phyloP scores from a whole-genome alignment of 2,888 invertebrate species.

The Nephrotoma appendiculata region DNA sequence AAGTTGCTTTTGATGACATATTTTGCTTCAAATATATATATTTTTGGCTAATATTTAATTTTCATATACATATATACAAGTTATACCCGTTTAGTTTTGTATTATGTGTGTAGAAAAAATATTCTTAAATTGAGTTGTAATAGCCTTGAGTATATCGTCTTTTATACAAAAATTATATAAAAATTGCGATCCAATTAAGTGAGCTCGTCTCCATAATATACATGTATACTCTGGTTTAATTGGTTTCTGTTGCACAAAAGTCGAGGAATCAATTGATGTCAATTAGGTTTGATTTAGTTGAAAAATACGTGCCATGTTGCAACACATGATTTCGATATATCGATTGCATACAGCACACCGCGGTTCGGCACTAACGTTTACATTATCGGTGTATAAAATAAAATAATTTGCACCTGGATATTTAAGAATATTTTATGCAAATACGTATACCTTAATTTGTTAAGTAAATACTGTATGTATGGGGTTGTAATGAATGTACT shows the following conservation, averaged over 20 bases:
- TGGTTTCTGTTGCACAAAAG: background rate
- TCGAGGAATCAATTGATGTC: background rate
- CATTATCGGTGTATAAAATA: background rate
- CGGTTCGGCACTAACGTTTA: no score
- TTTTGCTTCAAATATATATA: background rate
- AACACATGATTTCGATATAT: no score
- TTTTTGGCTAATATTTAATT: background rate
- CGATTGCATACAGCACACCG: no score
- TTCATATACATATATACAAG: background rate
- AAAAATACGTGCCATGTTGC: background rate
- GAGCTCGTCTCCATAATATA: background rate
- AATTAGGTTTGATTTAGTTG: background rate
- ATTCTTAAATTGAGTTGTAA: background rate
- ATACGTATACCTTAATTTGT: background rate
- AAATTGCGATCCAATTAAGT: background rate
- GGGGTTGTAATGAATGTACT: background rate
- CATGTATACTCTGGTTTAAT: background rate
- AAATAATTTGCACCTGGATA: background rate
- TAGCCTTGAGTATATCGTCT: background rate
- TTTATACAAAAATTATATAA: background rate
- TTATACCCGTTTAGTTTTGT: background rate
- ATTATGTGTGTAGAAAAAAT: background rate
- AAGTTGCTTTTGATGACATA: background rate
- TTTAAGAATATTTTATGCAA: background rate
- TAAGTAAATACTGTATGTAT: background rate